phyloP scores from a whole-genome alignment of 1,140 invertebrate genomes.

The Drosophila littoralis region DNA sequence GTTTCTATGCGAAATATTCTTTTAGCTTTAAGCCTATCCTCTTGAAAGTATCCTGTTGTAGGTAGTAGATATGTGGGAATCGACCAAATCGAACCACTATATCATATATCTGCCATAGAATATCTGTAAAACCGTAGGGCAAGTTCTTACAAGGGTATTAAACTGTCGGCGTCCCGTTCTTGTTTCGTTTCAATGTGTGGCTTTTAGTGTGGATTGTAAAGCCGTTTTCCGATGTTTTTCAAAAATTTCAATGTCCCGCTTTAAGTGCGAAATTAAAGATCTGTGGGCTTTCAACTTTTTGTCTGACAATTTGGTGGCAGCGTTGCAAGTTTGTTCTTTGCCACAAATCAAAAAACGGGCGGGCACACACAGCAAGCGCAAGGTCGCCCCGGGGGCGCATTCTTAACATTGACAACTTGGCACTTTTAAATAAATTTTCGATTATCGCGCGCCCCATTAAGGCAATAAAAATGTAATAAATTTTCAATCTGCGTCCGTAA shows the following conservation, averaged over 20 bases:
- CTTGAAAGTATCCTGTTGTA: too few relatives aligned
- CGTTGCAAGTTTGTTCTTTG: constrained; percentile 25
- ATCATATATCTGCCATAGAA: too few relatives aligned
- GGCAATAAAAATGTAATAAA: constrained; percentile 83
- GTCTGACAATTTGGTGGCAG: constrained; percentile 11
- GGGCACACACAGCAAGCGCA: constrained; percentile 10
- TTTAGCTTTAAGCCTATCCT: too few relatives aligned
- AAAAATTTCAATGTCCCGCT: background rate
- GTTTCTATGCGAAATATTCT: too few relatives aligned
- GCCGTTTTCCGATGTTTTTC: too few relatives aligned
- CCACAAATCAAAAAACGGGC: constrained; percentile 65
- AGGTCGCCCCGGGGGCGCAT: constrained; percentile 16
- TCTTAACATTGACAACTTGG: constrained; percentile 44
- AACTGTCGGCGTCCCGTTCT: too few relatives aligned
- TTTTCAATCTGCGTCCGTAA: constrained; percentile 71
- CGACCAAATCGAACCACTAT: too few relatives aligned
- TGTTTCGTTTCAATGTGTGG: too few relatives aligned
- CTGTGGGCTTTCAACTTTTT: constrained; percentile 5
- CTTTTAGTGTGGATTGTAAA: too few relatives aligned
- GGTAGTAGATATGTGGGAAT: too few relatives aligned
- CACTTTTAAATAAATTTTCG: constrained; percentile 82
- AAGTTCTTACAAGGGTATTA: too few relatives aligned
- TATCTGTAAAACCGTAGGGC: too few relatives aligned
- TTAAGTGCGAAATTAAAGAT: constrained; percentile 7
- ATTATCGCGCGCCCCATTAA: constrained; percentile 76